Percentiles rank a stretch among this genome's conserved stretches.
Conservation (phyloP, 2,113 vertebrate genomes). For the Scartelaos histophorus region DNA sequence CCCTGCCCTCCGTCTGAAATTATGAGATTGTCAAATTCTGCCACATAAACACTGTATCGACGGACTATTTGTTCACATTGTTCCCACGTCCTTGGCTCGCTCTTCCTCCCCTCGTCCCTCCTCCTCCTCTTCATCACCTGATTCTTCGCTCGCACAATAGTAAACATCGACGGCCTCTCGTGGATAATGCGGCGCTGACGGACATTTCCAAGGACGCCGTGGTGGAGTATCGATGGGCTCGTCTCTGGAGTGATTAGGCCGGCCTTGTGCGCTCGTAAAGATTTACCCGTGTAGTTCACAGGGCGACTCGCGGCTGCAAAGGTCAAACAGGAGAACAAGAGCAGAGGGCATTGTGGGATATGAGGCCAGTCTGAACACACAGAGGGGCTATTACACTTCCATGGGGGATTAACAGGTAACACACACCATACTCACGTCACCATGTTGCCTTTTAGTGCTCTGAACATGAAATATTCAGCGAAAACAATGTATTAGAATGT, state of each 20-base stretch:
- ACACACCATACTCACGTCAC: no score
- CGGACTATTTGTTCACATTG: conserved; percentile 14
- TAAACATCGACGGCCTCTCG: conserved; percentile 28
- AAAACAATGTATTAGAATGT: no score
- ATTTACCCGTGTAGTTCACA: not conserved
- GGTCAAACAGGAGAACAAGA: not conserved
- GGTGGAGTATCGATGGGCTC: not conserved
- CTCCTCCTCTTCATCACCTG: conserved; percentile 31
- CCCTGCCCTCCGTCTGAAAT: no score
- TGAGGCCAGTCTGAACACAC: no score
- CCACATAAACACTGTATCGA: no score
- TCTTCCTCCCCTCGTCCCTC: conserved; percentile 5
- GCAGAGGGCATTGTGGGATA: not conserved
- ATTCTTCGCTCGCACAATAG: conserved; percentile 6
- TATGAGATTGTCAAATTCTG: no score
- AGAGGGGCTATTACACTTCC: no score
- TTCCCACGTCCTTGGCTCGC: not conserved
- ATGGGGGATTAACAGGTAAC: no score
- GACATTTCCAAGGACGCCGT: conserved; percentile 32
- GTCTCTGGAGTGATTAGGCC: not conserved
- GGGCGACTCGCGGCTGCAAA: not conserved
- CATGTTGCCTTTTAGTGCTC: no score
- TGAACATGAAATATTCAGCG: no score
- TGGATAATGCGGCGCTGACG: conserved; percentile 25
- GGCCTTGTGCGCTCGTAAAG: not conserved